These are phyloP conservation scores for Micronisus gabar DNA, from an alignment of 2,113 vertebrate species.

Conservation along the genomic window DNA sequence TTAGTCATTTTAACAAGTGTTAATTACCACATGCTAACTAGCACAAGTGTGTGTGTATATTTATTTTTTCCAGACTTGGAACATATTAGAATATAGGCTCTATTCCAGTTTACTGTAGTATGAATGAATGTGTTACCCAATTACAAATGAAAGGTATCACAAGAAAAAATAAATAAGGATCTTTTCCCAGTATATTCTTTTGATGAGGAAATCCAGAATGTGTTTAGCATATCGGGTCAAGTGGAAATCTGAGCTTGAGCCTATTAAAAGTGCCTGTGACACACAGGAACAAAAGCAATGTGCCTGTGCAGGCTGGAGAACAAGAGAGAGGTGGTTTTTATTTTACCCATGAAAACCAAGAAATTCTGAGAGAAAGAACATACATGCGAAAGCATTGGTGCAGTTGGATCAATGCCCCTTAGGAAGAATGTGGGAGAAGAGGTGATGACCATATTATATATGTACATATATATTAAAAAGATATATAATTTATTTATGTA, in stretches of 20 bases:
- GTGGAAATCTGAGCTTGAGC: not conserved
- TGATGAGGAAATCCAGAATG: not conserved
- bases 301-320: not conserved
- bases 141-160: not conserved
- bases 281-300: not conserved
- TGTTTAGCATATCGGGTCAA: not conserved
- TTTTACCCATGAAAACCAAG: not conserved
- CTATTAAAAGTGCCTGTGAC: not conserved
- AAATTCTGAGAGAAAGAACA: not conserved
- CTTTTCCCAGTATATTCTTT: not conserved
- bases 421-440: not conserved
- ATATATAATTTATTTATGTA: not conserved
- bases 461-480: not conserved
- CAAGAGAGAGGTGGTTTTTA: not conserved
- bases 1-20: constrained; percentile 42
- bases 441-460: not conserved
- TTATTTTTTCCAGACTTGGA: constrained; percentile 51
- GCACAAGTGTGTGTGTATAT: constrained; percentile 14
- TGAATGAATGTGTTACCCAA: constrained; percentile 42
- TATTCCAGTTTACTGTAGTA: constrained; percentile 8
- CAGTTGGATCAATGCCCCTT: not conserved
- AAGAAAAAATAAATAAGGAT: constrained; percentile 9
- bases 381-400: not conserved
- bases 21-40: constrained; percentile 49
- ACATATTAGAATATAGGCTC: constrained; percentile 52